phyloP scores from a whole-genome alignment of 2,888 invertebrate species.

The Agriopis marginaria region DNA sequence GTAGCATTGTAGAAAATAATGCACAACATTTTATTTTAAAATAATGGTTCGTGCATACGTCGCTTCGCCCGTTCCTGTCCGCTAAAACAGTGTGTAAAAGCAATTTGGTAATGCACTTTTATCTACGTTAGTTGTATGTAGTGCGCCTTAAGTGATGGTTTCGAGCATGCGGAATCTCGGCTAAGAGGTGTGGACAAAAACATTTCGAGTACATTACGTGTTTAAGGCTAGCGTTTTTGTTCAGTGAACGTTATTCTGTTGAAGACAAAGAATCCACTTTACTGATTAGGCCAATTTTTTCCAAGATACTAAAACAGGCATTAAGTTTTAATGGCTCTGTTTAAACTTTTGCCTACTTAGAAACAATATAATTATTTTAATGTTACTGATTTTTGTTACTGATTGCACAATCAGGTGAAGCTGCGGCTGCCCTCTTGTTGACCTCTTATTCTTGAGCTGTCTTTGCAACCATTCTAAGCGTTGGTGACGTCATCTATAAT shows the following conservation, averaged over 20 bases:
- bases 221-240: constrained; percentile 39
- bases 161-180: constrained; percentile 46
- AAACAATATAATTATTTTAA: background rate
- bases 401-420: no score
- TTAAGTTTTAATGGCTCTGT: background rate
- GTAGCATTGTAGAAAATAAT: background rate
- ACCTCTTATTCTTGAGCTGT: no score
- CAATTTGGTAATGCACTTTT: constrained; percentile 79
- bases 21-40: background rate
- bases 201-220: constrained; percentile 43
- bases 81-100: constrained; percentile 67
- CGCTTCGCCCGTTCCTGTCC: constrained; percentile 60
- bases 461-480: no score
- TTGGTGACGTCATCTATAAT: no score
- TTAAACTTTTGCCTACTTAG: background rate
- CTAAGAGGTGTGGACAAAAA: constrained; percentile 48
- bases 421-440: no score
- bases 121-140: constrained; percentile 52
- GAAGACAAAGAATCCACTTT: constrained; percentile 18
- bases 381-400: background rate
- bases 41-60: constrained; percentile 39
- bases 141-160: constrained; percentile 47
- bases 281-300: constrained; percentile 15
- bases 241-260: constrained; percentile 26
- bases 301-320: background rate